Percentiles rank a stretch among this genome's conserved stretches.
Conservation (phyloP, 1,140 invertebrate genomes). For the Lycorma delicatula region DNA sequence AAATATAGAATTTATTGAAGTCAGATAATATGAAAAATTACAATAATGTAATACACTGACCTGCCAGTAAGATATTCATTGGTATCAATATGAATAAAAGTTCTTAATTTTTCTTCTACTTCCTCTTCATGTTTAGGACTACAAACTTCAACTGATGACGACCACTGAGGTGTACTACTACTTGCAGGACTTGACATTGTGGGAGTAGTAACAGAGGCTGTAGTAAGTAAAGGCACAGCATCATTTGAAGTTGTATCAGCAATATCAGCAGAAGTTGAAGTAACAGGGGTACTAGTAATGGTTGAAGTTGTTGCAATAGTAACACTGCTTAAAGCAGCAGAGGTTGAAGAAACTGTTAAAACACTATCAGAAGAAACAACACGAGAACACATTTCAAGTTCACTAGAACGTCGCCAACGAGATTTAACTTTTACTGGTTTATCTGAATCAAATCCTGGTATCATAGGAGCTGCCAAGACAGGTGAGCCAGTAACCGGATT, state of each 20-base stretch:
- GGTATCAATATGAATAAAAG: conserved; percentile 25
- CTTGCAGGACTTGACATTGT: conserved; percentile 27
- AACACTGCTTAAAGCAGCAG: background rate
- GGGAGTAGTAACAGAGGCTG: conserved; percentile 6
- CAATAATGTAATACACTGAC: too few species aligned
- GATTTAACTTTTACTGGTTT: conserved; percentile 80
- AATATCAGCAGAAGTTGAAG: too few species aligned
- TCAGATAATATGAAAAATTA: too few species aligned
- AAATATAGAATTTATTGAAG: too few species aligned
- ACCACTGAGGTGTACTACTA: conserved; percentile 25
- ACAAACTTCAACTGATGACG: background rate
- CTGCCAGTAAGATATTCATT: conserved; percentile 44
- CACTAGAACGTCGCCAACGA: conserved; percentile 71
- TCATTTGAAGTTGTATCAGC: too few species aligned
- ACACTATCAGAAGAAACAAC: background rate
- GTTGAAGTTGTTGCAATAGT: too few species aligned
- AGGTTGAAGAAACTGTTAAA: background rate
- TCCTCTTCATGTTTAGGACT: conserved; percentile 14
- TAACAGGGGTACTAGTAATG: too few species aligned
- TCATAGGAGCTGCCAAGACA: background rate
- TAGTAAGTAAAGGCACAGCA: too few species aligned
- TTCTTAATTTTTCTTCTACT: conserved; percentile 11
- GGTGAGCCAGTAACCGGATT: background rate
- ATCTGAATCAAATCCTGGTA: conserved; percentile 37
- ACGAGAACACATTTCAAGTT: conserved; percentile 60